Percentiles rank a stretch among this genome's conserved stretches.
phyloP scores from a whole-genome alignment of 1,140 invertebrate genomes.

The Macrobrachium rosenbergii region DNA sequence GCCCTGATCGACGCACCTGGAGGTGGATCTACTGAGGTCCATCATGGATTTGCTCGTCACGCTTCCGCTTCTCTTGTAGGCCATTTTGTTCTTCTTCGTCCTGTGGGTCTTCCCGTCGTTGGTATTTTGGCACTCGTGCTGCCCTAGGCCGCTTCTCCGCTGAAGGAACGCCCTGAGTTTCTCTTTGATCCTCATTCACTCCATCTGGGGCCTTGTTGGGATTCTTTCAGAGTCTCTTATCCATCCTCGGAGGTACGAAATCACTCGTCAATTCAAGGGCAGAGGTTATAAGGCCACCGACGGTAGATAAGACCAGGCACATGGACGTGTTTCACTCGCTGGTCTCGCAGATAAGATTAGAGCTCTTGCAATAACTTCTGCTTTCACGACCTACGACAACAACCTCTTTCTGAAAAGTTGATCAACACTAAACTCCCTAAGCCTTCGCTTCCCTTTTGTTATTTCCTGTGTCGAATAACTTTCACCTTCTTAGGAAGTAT shows the following conservation, averaged over 20 bases:
- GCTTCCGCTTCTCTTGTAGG: too few relatives aligned
- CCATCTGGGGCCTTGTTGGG: neutral
- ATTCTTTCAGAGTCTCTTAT: neutral
- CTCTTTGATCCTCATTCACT: slow-evolving; percentile 37
- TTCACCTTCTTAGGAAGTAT: too few relatives aligned
- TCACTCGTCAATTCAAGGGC: neutral
- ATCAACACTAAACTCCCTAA: too few relatives aligned
- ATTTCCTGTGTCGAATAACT: too few relatives aligned
- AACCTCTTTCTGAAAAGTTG: too few relatives aligned
- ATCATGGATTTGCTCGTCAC: slow-evolving; percentile 38
- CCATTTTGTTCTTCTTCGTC: neutral
- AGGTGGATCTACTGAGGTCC: slow-evolving; percentile 12
- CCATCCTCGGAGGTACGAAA: neutral
- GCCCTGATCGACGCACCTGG: neutral
- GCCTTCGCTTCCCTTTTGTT: too few relatives aligned
- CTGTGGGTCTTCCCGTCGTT: neutral
- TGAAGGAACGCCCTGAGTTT: slow-evolving; percentile 37
- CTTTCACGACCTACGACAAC: too few relatives aligned
- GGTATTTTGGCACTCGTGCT: neutral
- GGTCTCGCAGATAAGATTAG: too few relatives aligned
- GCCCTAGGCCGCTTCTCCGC: neutral
- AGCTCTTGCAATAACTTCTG: too few relatives aligned
- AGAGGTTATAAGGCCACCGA: too few relatives aligned
- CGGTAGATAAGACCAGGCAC: too few relatives aligned
- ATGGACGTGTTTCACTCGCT: too few relatives aligned